Evolutionary conservation across 2,113 vertebrate genomes (phyloP).

Genomic region (Anas platyrhynchos): DNA sequence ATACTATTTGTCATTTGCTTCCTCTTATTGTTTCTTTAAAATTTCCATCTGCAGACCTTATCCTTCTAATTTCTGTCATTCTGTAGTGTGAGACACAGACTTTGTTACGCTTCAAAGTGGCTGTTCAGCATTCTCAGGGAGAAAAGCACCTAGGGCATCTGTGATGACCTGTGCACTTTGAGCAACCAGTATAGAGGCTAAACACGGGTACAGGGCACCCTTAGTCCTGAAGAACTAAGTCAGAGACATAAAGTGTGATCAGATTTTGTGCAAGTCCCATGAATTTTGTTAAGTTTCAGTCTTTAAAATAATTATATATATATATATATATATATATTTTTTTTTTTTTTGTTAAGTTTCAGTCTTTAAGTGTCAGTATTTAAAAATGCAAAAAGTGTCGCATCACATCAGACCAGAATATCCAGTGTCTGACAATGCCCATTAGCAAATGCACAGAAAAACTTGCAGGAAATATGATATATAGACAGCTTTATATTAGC

Average conservation of each 20-base stretch:
- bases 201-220: neutral
- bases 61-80: neutral
- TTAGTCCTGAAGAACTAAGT: neutral
- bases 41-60: neutral
- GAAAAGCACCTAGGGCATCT: neutral
- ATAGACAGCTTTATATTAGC: neutral
- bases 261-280: neutral
- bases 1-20: neutral
- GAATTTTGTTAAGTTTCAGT: neutral
- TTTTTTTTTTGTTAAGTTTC: neutral
- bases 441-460: slow-evolving; percentile 24
- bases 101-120: neutral
- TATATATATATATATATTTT: no score
- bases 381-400: slow-evolving; percentile 33
- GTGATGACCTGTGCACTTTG: neutral
- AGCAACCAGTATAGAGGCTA: neutral
- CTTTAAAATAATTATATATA: neutral
- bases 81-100: neutral
- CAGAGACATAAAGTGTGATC: neutral
- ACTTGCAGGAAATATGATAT: neutral
- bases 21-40: neutral
- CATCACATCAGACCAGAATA: slow-evolving; percentile 29
- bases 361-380: neutral
- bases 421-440: slow-evolving; percentile 13
- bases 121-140: neutral